Percentiles rank a stretch among this genome's conserved stretches.
These are phyloP conservation scores for Hydractinia echinata DNA, from an alignment of 30 jellyfish, hydroid and myxozoan species.

Conservation along the genomic window DNA sequence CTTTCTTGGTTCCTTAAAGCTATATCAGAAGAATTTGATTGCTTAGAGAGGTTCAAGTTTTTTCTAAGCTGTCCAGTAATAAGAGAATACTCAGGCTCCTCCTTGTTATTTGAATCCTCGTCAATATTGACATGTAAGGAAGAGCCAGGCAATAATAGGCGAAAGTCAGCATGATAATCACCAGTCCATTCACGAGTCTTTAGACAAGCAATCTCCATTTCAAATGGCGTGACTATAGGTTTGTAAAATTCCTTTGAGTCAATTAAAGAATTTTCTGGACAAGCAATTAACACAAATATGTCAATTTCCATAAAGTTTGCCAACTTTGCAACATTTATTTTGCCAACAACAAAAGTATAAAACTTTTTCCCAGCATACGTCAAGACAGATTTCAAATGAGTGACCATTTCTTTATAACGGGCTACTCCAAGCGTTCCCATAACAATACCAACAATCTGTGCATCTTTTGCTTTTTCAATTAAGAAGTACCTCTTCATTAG, in stretches of 20 bases:
- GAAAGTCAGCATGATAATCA: conserved; percentile 82
- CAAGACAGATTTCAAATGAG: conserved; percentile 50
- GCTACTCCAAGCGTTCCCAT: conserved; percentile 98
- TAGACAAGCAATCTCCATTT: conserved; percentile 93
- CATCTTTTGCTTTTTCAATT: conserved; percentile 93
- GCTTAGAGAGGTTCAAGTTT: neutral
- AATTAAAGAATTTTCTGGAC: conserved; percentile 87
- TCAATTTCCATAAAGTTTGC: conserved; percentile 98
- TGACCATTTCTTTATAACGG: conserved; percentile 54
- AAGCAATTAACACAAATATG: conserved; percentile 89
- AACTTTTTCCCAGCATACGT: conserved; percentile 74
- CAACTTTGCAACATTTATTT: conserved; percentile 83
- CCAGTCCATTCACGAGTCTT: conserved; percentile 95
- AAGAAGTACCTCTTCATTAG: conserved; percentile 81
- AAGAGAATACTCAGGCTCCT: conserved; percentile 86
- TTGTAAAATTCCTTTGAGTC: conserved; percentile 84
- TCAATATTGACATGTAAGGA: conserved; percentile 41
- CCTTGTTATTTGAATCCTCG: conserved; percentile 10
- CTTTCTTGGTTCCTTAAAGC: neutral
- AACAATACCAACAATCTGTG: conserved; percentile 87
- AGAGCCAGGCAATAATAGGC: conserved; percentile 81
- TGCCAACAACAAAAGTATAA: conserved; percentile 89
- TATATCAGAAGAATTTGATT: conserved; percentile 14
- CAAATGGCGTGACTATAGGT: conserved; percentile 97
- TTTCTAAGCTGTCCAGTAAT: conserved; percentile 69